Percentiles rank a stretch among this genome's conserved stretches.
phyloP scores from a whole-genome alignment of 2,888 invertebrate genomes.

The Notodonta ziczac region DNA sequence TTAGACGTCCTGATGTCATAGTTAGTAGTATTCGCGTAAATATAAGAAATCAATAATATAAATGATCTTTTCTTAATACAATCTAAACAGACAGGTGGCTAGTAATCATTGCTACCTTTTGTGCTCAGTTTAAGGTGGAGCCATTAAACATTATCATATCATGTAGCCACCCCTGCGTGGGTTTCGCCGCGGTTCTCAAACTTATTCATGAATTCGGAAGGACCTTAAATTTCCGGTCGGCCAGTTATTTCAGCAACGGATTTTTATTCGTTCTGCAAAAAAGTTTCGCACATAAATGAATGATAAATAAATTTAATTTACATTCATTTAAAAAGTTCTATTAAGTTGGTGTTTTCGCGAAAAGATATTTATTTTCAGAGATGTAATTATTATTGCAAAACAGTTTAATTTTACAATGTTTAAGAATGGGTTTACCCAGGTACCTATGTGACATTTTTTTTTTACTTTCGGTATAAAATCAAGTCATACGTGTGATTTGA shows the following conservation, averaged over 20 bases:
- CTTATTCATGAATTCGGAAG: constrained; percentile 8
- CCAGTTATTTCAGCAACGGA: background rate
- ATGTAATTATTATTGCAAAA: background rate
- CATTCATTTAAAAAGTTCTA: constrained; percentile 1
- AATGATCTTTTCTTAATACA: too few relatives aligned
- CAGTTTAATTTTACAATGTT: background rate
- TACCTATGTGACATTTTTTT: too few relatives aligned
- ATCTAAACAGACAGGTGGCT: too few relatives aligned
- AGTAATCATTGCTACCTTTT: background rate
- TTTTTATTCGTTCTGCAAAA: background rate
- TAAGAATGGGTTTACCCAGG: background rate
- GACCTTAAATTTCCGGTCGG: constrained; percentile 1
- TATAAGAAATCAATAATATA: too few relatives aligned
- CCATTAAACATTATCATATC: constrained; percentile 1
- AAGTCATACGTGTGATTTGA: too few relatives aligned
- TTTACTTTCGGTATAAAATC: too few relatives aligned
- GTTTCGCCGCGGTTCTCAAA: background rate
- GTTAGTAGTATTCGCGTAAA: too few relatives aligned
- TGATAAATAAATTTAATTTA: constrained; percentile 2
- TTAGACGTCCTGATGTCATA: too few relatives aligned
- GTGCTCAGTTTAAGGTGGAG: background rate
- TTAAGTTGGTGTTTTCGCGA: background rate
- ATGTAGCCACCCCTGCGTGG: background rate
- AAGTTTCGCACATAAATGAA: constrained; percentile 6
- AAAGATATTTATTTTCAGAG: background rate